Evolutionary conservation across 1,140 invertebrate genomes (phyloP), one percentile per base, ranked within the genome.

Genomic region (Panagrolaimus sp.): DNA sequence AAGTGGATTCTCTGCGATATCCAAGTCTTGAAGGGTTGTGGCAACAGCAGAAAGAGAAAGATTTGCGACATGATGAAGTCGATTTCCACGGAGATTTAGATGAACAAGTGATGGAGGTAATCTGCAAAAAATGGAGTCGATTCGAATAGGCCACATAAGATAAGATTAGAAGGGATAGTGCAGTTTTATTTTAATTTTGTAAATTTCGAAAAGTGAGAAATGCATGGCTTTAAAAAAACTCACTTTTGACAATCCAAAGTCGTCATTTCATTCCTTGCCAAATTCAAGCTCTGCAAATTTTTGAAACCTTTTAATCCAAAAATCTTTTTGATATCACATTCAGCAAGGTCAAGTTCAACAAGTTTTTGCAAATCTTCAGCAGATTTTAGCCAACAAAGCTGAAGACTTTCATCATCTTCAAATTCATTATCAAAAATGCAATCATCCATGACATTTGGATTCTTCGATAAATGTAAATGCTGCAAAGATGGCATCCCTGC

Each of bases 1-100:
- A 27, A 57, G 51, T 11, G 51, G 51, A 27, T 57, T 57, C 20
- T 57, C 51, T 8, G 51, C 51, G n/a, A 57, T 57, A 13, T 57
- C 51, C 9, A 57, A 16, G n/a, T 57, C 51, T 20, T 25, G 20
- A 11, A 57, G 20, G 27, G 51, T 57, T 1, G 51, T 57, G 20
- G 20, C 27, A 16, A 57, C 20, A 16, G 51, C 1, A 11, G 51
- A 9, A 11, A 25, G 11, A 16, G 20, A 11, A 27, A 57, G 51
- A 16, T 57, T 57, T 1, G 20, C 27, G 51, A 27, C 27, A 27
- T 27, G 20, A 27, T 57, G 51, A 27, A 57, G 51, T 9, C 27
- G 20, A 27, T 57, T 57, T 13, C 51, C 20, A 20, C 51, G 51
- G n/a, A 57, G 51, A 16, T 57, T 57, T 20, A 57, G n/a, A 57